phyloP scores from a whole-genome alignment of 37 sponge, comb jelly and placozoan species.

The Tethya wilhelma region DNA sequence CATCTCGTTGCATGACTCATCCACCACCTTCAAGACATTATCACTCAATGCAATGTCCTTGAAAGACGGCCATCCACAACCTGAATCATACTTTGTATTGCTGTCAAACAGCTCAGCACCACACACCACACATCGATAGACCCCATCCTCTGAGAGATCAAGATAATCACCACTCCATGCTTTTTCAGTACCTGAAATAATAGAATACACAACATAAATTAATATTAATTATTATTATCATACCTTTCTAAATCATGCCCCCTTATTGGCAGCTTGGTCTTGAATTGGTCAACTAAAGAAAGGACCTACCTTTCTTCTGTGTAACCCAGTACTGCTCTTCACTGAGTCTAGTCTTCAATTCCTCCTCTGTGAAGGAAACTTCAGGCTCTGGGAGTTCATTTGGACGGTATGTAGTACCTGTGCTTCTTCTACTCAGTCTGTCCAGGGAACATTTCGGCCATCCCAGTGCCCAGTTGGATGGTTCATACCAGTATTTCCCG shows the following conservation, averaged over 20 bases:
- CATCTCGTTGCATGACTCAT: slow-evolving; percentile 49
- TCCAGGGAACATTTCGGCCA: not conserved
- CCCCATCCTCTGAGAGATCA: slow-evolving; percentile 35
- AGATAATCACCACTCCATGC: slow-evolving; percentile 51
- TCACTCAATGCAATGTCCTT: slow-evolving; percentile 48
- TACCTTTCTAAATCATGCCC: too few species aligned
- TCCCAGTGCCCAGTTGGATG: not conserved
- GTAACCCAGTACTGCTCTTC: slow-evolving; percentile 66
- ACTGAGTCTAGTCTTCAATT: slow-evolving; percentile 41
- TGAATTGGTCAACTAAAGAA: too few species aligned
- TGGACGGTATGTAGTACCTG: not conserved
- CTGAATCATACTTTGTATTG: slow-evolving; percentile 59
- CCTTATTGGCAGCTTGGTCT: too few species aligned
- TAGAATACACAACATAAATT: not conserved
- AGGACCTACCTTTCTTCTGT: slow-evolving; percentile 61
- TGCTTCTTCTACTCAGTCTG: not conserved
- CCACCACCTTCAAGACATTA: slow-evolving; percentile 40
- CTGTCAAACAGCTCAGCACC: slow-evolving; percentile 45
- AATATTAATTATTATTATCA: too few species aligned
- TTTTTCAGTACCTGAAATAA: not conserved
- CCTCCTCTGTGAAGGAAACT: slow-evolving; percentile 62
- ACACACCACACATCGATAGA: slow-evolving; percentile 64
- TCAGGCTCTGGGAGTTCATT: not conserved
- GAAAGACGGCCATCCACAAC: slow-evolving; percentile 74
- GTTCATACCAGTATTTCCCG: not conserved